Conservation (phyloP, 1,140 invertebrate species). For the Sitophilus oryzae region DNA sequence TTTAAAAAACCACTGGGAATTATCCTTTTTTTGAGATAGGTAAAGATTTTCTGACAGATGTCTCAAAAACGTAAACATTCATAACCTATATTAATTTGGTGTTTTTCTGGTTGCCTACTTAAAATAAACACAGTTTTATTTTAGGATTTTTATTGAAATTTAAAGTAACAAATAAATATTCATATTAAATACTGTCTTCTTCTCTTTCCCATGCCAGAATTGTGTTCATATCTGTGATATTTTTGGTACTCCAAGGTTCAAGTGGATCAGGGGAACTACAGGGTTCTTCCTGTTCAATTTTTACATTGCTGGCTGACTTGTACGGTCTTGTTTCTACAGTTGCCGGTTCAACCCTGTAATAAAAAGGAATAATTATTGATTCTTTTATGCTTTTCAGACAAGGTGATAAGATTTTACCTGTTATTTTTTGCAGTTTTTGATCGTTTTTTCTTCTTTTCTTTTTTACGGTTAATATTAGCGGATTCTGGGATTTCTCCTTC, state of each 20-base stretch:
- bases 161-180: no score
- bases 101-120: no score
- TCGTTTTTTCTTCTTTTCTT: constrained; percentile 36
- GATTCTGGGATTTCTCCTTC: constrained; percentile 30
- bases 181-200: not conserved
- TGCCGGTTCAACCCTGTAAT: constrained; percentile 45
- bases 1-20: no score
- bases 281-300: not conserved
- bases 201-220: constrained; percentile 59
- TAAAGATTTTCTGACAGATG: no score
- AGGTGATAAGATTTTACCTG: constrained; percentile 39
- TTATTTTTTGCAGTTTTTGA: constrained; percentile 47
- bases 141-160: no score
- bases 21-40: no score
- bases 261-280: constrained; percentile 54
- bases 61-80: no score
- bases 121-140: no score
- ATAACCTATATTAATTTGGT: no score
- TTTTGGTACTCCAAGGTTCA: constrained; percentile 66
- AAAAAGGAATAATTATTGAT: no score
- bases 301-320: constrained; percentile 39
- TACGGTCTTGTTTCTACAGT: constrained; percentile 35
- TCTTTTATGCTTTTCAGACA: no score
- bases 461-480: constrained; percentile 17
- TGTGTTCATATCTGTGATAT: constrained; percentile 65